A percentile compares a stretch with the other conserved stretches of the same genome.
Conservation (phyloP, 2,888 invertebrate species). For the Phortica okadai region DNA sequence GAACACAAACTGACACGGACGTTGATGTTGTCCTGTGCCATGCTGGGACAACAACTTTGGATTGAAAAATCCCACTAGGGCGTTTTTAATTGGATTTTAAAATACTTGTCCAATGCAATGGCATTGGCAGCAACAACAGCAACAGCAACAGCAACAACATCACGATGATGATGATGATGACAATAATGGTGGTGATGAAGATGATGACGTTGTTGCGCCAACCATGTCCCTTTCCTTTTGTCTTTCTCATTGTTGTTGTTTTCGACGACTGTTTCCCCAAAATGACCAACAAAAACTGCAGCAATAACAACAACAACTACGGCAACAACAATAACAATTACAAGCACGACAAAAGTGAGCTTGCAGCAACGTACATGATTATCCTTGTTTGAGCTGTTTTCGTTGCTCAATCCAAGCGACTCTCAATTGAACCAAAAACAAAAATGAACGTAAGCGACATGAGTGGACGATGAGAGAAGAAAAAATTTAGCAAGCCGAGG, state of each 20-base stretch:
- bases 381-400: conserved; percentile 61
- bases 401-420: conserved; percentile 15
- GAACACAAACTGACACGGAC: background rate
- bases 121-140: conserved; percentile 40
- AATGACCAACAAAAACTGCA: conserved; percentile 32
- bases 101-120: conserved; percentile 72
- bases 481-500: conserved; percentile 7
- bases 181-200: background rate
- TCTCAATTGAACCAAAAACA: background rate
- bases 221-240: conserved; percentile 6
- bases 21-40: background rate
- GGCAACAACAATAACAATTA: background rate
- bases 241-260: conserved; percentile 22
- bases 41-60: conserved; percentile 34
- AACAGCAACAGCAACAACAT: conserved; percentile 29
- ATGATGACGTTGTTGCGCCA: conserved; percentile 2
- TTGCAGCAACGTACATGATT: conserved; percentile 65
- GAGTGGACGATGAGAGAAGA: conserved; percentile 4
- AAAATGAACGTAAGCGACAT: conserved; percentile 18
- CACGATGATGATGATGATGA: conserved; percentile 19
- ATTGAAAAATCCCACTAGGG: conserved; percentile 74
- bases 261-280: conserved; percentile 28
- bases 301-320: background rate
- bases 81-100: conserved; percentile 77
- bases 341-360: background rate